phyloP scores from a whole-genome alignment of 30 jellyfish, hydroid and myxozoan species.

The Aurelia aurita region DNA sequence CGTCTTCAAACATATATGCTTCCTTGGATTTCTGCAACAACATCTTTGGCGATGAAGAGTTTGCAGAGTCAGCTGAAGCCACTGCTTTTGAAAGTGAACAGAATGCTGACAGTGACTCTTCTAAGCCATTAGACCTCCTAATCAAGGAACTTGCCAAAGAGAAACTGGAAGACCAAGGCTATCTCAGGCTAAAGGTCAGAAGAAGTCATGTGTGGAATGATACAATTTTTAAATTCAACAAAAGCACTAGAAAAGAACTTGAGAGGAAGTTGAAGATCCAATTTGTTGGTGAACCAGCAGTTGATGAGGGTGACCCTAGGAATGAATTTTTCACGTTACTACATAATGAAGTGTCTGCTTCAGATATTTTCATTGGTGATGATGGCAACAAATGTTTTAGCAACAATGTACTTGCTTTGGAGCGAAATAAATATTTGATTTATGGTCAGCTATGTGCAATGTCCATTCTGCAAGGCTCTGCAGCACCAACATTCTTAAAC shows the following conservation, averaged over 20 bases:
- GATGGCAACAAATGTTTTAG: too few species aligned
- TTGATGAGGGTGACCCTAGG: background rate
- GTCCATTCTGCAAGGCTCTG: slow-evolving; percentile 14
- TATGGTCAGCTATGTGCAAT: too few species aligned
- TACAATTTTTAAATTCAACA: background rate
- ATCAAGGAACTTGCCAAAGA: background rate
- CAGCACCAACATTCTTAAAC: background rate
- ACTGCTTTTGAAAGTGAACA: too few species aligned
- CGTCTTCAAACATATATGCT: slow-evolving; percentile 6
- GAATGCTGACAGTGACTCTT: too few species aligned
- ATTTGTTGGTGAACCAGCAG: background rate
- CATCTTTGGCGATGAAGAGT: slow-evolving; percentile 4
- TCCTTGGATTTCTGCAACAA: slow-evolving; percentile 15
- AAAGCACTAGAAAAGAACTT: background rate
- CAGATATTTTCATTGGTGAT: too few species aligned
- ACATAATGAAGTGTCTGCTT: background rate
- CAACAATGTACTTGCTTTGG: too few species aligned
- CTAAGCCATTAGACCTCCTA: background rate
- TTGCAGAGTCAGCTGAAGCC: slow-evolving; percentile 1
- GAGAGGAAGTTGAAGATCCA: too few species aligned
- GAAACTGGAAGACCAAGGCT: background rate
- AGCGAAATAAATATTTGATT: too few species aligned
- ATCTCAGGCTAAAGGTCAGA: background rate
- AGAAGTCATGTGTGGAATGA: background rate
- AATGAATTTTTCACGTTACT: background rate